Evolutionary conservation across 2,888 invertebrate species (phyloP), one percentile per base, ranked within the genome.

Genomic region (Labia minor): DNA sequence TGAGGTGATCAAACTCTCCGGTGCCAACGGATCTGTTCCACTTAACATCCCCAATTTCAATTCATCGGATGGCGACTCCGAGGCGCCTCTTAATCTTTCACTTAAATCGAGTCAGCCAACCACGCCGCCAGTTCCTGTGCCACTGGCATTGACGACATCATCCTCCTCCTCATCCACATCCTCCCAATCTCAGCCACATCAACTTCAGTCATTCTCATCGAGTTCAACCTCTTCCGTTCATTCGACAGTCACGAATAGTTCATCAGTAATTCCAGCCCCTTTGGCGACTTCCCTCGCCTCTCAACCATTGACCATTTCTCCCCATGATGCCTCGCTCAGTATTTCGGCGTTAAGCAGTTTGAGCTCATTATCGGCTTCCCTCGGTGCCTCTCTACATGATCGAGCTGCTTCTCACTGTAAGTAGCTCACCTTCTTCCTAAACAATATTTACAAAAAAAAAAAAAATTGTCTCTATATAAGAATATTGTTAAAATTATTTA

Each of bases 1-100:
- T 66, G 91, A 92, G 76, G 89, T 91, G 73, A 90, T 91, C 73
- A 87, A 91, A 76, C 76, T 91, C 3, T 49, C 49, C 14, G 49
- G 49, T 10, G 49, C 49, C 21, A 69, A 68, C 65, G 69, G 70
- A 26, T 66, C 69, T 10, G 64, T 67, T 37, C 65, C 68, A 16
- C 69, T 71, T 66, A 70, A 70, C 69, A 68, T 70, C 61, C 69
- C 69, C 18, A 66, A 67, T 21, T 69, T 69, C 20, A 66, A 65
- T 76, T 67, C 82, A 81, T 14, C 77, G 81, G 0, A 81, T 83
- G 0, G 72, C 81, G 19, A 83, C 83, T 72, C 67, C 76, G 85
- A 92, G 73, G 85, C 88, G 0, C 92, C 92, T 0, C 82, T 92
- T 19, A 92, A 92, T 78, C 83, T 92, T 18, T 92, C 90, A 1